Evolutionary conservation across 1,140 invertebrate species (phyloP).

Genomic region (Diabrotica virgifera): DNA sequence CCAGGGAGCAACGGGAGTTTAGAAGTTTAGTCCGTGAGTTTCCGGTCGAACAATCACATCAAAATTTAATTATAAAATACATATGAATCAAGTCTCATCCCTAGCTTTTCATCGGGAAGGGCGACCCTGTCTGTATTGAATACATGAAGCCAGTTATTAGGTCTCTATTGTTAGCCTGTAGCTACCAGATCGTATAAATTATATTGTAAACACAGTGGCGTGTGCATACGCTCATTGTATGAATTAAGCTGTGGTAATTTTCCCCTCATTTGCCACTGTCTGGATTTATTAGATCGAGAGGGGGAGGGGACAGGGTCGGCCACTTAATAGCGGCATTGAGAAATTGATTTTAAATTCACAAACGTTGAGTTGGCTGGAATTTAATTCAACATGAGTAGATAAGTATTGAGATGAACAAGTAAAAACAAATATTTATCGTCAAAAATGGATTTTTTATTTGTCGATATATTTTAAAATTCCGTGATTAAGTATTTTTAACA

Average conservation of each 20-base stretch:
- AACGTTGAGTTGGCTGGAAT: too few relatives aligned
- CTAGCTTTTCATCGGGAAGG: slow-evolving; percentile 24
- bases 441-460: too few relatives aligned
- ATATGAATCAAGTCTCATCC: slow-evolving; percentile 44
- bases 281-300: slow-evolving; percentile 4
- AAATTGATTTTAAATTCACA: too few relatives aligned
- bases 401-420: too few relatives aligned
- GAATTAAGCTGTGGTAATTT: slow-evolving; percentile 42
- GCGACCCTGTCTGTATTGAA: slow-evolving; percentile 36
- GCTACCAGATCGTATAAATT: slow-evolving; percentile 49
- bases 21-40: slow-evolving; percentile 24
- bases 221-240: slow-evolving; percentile 43
- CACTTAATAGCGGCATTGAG: too few relatives aligned
- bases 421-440: too few relatives aligned
- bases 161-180: slow-evolving; percentile 46
- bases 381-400: too few relatives aligned
- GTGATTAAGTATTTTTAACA: too few relatives aligned
- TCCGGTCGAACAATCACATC: slow-evolving; percentile 45
- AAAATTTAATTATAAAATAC: slow-evolving; percentile 49
- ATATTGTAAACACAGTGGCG: slow-evolving; percentile 49
- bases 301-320: too few relatives aligned
- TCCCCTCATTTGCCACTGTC: slow-evolving; percentile 23
- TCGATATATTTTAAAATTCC: too few relatives aligned
- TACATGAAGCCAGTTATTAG: slow-evolving; percentile 48
- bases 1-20: neutral